Base-by-base conservation (phyloP, 2,888 invertebrate genomes). In the Eurois occulta region DNA sequence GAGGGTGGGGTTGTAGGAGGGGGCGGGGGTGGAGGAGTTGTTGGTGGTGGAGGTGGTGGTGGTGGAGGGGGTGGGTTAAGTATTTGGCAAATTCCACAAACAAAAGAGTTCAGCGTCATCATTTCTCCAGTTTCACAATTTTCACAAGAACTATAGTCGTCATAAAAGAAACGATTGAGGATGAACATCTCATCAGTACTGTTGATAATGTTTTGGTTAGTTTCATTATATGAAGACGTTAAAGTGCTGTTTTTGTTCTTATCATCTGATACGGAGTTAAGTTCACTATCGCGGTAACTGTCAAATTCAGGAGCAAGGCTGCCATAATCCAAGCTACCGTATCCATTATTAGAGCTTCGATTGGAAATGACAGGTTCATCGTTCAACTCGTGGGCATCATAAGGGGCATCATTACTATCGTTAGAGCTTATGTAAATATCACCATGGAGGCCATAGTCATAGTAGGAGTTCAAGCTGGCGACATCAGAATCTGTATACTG, bases 281-380 rank as follows among this genome's bases (percentile, higher is more conserved):
- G 18, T 69, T 35, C 41, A 18, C 2, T 68, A 2, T 28, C n/a
- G 10, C 6, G 77, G 58, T 65, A 43, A 48, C 6, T 52, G 1
- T 82, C 58, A 52, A 66, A 74, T 16, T 60, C 48, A 43, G 81
- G 43, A 32, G 76, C 60, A 38, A 81, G 78, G 11, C 62, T 75
- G 11, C 43, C 21, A 28, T 60, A 43, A 79, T 79, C 66, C 11
- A 81, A 38, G 21, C 52, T 52, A 35, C 10, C 28, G 16, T 43
- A 24, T 48, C 24, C 66, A 21, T 43, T 58, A 43, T n/a, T 38
- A 48, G 21, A 13, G 6, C 2, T 7, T 66, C 8, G 13, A 32
- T 70, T 55, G 52, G 60, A 32, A 41, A n/a, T 28, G 8, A 52
- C 13, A 8, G 41, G 13, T 24, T 4, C 60, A 18, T 69, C n/a